phyloP scores from a whole-genome alignment of 2,113 vertebrate species.

The Lophura nycthemera region DNA sequence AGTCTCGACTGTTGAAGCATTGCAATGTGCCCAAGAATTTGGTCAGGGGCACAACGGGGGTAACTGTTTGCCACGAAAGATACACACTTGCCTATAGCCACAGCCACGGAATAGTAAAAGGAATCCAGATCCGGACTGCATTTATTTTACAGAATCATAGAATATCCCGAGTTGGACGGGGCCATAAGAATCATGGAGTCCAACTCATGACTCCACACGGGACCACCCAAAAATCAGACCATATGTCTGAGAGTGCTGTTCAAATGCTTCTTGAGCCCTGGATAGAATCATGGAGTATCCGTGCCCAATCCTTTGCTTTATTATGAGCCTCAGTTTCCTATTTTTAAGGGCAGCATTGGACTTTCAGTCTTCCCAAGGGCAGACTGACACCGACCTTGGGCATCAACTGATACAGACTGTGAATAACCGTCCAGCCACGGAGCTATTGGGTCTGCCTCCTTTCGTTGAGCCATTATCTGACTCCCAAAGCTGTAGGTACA shows the following conservation, averaged over 20 bases:
- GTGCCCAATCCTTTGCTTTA: not conserved
- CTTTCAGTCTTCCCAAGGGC: not conserved
- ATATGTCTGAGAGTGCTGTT: too few relatives aligned
- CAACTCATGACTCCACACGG: too few relatives aligned
- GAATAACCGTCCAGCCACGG: rapidly evolving
- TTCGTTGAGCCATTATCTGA: not conserved
- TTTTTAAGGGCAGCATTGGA: not conserved
- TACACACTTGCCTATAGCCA: rapidly evolving
- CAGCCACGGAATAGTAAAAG: rapidly evolving
- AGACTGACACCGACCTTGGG: not conserved
- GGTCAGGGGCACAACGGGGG: not conserved
- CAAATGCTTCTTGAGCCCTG: too few relatives aligned
- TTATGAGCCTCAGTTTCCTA: not conserved
- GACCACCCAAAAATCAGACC: too few relatives aligned
- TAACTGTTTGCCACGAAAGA: not conserved
- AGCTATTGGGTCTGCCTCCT: not conserved
- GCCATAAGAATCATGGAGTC: too few relatives aligned
- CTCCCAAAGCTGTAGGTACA: not conserved
- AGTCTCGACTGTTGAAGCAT: not conserved
- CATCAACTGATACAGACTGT: not conserved
- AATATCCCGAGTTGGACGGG: too few relatives aligned
- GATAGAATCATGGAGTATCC: too few relatives aligned
- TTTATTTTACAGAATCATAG: not conserved
- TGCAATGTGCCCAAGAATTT: conserved; percentile 34
- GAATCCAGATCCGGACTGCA: not conserved